phyloP scores from a whole-genome alignment of 2,888 invertebrate species.

The Sarcophaga rosellei region DNA sequence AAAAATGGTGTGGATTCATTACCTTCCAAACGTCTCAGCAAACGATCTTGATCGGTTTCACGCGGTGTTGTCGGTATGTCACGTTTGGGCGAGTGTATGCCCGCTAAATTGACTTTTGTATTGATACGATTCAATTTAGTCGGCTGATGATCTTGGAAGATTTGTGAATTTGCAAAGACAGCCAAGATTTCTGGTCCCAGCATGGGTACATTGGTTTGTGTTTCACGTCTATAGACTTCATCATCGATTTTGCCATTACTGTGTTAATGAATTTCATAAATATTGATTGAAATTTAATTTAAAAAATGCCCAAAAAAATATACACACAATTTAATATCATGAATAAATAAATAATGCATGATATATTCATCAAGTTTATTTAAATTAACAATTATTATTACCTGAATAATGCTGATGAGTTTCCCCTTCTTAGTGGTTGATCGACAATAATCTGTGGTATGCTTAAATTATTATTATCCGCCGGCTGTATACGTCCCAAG shows the following conservation, averaged over 20 bases:
- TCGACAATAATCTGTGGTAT: constrained; percentile 78
- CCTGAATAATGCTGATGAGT: constrained; percentile 75
- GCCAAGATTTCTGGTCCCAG: constrained; percentile 81
- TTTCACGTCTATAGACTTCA: constrained; percentile 81
- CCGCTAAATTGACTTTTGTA: constrained; percentile 77
- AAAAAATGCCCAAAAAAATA: neutral
- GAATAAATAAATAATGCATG: constrained; percentile 11
- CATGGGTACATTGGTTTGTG: constrained; percentile 81
- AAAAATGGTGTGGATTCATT: constrained; percentile 71
- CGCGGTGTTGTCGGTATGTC: constrained; percentile 77
- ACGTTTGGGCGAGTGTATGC: constrained; percentile 77
- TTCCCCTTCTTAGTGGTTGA: constrained; percentile 78
- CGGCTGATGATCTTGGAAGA: constrained; percentile 81
- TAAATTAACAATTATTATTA: constrained; percentile 75
- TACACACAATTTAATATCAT: neutral
- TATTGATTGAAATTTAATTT: constrained; percentile 33
- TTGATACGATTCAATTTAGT: constrained; percentile 79
- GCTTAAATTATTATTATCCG: constrained; percentile 78
- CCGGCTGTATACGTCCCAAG: constrained; percentile 76
- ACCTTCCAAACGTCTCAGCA: constrained; percentile 81
- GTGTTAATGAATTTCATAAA: constrained; percentile 54
- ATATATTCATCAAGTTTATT: constrained; percentile 50
- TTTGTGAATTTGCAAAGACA: constrained; percentile 81
- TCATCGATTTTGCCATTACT: constrained; percentile 80
- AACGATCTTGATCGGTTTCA: constrained; percentile 79